Evolutionary conservation across 2,888 invertebrate species (phyloP).

Genomic region (Anticlea derivata): DNA sequence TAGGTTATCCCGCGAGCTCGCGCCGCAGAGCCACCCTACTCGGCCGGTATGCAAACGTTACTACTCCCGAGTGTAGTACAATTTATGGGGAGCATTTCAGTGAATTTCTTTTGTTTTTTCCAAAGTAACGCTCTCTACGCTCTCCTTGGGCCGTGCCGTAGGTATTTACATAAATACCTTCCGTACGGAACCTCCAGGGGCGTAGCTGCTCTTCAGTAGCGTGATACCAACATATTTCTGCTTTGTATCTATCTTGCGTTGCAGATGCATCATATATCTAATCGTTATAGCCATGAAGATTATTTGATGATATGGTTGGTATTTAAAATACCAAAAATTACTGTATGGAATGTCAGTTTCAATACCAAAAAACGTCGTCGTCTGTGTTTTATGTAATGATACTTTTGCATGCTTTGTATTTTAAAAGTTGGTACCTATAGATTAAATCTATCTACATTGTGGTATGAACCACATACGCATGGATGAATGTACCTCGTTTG

Average conservation of each 20-base stretch:
- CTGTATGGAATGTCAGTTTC: too few species aligned
- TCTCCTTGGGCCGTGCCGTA: slow-evolving; percentile 45
- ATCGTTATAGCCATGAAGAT: too few species aligned
- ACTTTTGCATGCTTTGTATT: too few species aligned
- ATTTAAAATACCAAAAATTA: too few species aligned
- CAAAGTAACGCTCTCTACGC: slow-evolving; percentile 56
- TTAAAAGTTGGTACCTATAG: too few species aligned
- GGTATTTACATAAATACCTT: slow-evolving; percentile 49
- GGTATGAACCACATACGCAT: too few species aligned
- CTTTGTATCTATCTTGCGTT: not conserved
- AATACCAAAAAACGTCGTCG: too few species aligned
- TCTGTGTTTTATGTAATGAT: too few species aligned
- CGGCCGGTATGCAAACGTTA: slow-evolving; percentile 73
- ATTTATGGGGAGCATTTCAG: slow-evolving; percentile 79
- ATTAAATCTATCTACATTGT: too few species aligned
- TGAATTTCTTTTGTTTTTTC: slow-evolving; percentile 79
- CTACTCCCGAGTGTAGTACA: slow-evolving; percentile 73
- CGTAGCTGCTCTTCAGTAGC: slow-evolving; percentile 15
- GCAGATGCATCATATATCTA: not conserved
- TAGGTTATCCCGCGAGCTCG: not conserved
- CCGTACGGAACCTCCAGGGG: slow-evolving; percentile 25
- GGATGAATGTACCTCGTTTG: not conserved
- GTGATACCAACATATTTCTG: slow-evolving; percentile 1
- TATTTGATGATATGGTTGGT: too few species aligned
- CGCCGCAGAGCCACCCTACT: slow-evolving; percentile 48